Percentiles rank a stretch among this genome's conserved stretches.
Evolutionary conservation across 2,113 vertebrate genomes (phyloP).

Genomic region (Nothobranchius kuhntae): DNA sequence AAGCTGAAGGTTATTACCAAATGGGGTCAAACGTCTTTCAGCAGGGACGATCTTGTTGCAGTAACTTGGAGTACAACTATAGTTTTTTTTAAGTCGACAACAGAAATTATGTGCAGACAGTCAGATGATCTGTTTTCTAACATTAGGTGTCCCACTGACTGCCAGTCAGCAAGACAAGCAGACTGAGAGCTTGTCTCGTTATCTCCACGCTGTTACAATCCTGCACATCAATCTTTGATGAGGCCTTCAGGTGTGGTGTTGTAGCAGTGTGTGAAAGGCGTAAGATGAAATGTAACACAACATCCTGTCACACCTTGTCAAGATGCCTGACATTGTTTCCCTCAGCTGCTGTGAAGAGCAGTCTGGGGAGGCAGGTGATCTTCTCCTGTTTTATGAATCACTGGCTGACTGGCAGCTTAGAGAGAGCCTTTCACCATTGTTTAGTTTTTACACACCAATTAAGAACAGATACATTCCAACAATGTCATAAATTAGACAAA

Average conservation of each 20-base stretch:
- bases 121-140: too few species aligned
- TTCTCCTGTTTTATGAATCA: not conserved
- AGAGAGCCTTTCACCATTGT: not conserved
- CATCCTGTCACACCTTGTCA: conserved; percentile 21
- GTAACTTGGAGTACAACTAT: not conserved
- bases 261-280: not conserved
- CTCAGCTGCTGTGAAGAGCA: conserved; percentile 20
- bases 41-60: not conserved
- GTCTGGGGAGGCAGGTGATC: not conserved
- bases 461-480: not conserved
- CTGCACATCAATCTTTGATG: conserved; percentile 25
- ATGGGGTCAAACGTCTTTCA: not conserved
- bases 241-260: conserved; percentile 8
- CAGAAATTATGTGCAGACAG: not conserved
- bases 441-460: not conserved
- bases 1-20: not conserved
- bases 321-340: conserved; percentile 7
- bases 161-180: conserved; percentile 34
- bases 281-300: conserved; percentile 32
- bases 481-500: not conserved
- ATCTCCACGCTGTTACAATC: conserved; percentile 41
- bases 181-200: conserved; percentile 52
- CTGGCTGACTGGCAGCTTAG: not conserved
- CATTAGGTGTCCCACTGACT: conserved; percentile 18
- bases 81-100: not conserved